These are phyloP conservation scores for Plebejus anna DNA, from an alignment of 2,888 invertebrate genomes.

Conservation along the genomic window DNA sequence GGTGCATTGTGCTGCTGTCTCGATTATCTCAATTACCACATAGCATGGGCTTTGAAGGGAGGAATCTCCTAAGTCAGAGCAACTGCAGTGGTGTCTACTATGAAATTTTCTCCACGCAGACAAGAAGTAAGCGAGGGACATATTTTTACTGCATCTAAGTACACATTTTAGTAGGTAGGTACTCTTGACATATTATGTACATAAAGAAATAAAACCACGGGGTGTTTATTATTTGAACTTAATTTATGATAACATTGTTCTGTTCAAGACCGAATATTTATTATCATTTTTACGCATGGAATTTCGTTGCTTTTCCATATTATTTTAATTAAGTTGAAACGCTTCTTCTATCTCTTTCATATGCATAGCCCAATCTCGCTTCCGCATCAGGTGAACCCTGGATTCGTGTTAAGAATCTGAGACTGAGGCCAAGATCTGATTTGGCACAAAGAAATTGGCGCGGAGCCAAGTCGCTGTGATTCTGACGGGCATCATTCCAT, in stretches of 20 bases:
- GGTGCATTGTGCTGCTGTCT: conserved; percentile 53
- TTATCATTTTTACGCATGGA: background rate
- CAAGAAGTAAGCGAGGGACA: too few relatives aligned
- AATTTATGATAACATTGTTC: background rate
- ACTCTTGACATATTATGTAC: too few relatives aligned
- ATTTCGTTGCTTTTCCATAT: background rate
- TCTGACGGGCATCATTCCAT: background rate
- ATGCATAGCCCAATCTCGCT: background rate
- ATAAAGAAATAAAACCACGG: background rate
- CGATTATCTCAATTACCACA: conserved; percentile 39
- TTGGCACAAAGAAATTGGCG: conserved; percentile 20
- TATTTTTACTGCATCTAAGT: too few relatives aligned
- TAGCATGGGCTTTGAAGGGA: background rate
- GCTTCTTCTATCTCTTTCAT: background rate
- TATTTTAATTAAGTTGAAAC: background rate
- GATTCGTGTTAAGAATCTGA: conserved; percentile 10
- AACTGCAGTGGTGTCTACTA: background rate
- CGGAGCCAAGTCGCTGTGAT: background rate
- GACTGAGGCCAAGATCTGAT: conserved; percentile 21
- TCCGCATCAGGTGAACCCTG: background rate
- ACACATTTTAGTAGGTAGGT: too few relatives aligned
- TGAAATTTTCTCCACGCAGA: background rate
- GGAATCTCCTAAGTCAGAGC: background rate
- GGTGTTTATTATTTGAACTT: background rate
- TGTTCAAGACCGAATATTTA: background rate